Evolutionary conservation across 2,888 invertebrate species (phyloP).

Genomic region (Oegoconia quadripuncta): DNA sequence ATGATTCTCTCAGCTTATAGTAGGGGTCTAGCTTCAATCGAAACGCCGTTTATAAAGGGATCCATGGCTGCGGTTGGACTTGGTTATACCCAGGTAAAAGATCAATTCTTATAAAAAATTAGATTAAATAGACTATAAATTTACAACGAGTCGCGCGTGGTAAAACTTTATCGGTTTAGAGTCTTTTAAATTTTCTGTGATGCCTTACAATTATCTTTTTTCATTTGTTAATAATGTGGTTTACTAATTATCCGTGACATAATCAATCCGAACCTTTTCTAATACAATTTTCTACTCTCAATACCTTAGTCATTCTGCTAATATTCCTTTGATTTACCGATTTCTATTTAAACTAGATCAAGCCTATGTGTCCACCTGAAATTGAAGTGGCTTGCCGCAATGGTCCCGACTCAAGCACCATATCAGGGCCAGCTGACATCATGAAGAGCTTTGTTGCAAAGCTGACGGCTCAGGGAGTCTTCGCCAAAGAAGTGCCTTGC

Average conservation of each 20-base stretch:
- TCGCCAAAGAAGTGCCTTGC: slow-evolving; percentile 90
- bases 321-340: background rate
- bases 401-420: slow-evolving; percentile 90
- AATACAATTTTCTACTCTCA: too few species aligned
- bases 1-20: slow-evolving; percentile 91
- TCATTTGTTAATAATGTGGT: too few species aligned
- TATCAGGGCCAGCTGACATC: slow-evolving; percentile 89
- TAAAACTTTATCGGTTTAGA: too few species aligned
- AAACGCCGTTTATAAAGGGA: slow-evolving; percentile 81
- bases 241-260: too few species aligned
- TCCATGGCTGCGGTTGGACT: slow-evolving; percentile 91
- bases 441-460: slow-evolving; percentile 83
- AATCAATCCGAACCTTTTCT: too few species aligned
- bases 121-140: too few species aligned
- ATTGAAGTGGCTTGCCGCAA: slow-evolving; percentile 95
- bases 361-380: slow-evolving; percentile 83
- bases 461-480: slow-evolving; percentile 84
- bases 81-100: slow-evolving; percentile 65
- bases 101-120: too few species aligned
- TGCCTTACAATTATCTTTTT: too few species aligned
- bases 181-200: too few species aligned
- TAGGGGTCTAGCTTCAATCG: slow-evolving; percentile 86
- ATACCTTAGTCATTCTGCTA: background rate
- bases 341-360: slow-evolving; percentile 53
- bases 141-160: too few species aligned